phyloP scores from a whole-genome alignment of 1,140 invertebrate species.

The Venustaconcha ellipsiformis region DNA sequence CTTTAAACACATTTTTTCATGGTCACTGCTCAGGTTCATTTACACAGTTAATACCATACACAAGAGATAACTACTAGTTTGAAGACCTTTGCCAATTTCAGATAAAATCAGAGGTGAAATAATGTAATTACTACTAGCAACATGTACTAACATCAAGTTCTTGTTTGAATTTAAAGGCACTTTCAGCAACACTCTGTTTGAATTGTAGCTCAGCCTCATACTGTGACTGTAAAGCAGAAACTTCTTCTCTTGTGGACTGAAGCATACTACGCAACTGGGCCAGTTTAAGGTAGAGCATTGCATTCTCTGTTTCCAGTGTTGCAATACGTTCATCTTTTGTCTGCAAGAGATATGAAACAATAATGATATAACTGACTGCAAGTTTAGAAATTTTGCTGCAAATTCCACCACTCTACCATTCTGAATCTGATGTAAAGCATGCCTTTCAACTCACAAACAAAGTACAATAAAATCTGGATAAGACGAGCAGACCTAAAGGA shows the following conservation, averaged over 20 bases:
- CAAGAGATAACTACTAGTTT: too few relatives aligned
- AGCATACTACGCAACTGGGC: conserved; percentile 56
- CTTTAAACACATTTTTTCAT: too few relatives aligned
- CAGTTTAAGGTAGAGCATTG: conserved; percentile 63
- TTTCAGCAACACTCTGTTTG: conserved; percentile 36
- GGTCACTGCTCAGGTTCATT: too few relatives aligned
- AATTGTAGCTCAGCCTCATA: conserved; percentile 46
- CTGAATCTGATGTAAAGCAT: neutral
- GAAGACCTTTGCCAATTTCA: too few relatives aligned
- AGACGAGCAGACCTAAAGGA: neutral
- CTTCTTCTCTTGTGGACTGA: conserved; percentile 40
- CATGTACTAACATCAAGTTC: conserved; percentile 44
- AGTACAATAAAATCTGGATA: neutral
- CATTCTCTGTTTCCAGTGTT: conserved; percentile 63
- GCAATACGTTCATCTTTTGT: conserved; percentile 58
- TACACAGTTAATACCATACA: too few relatives aligned
- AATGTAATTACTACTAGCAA: neutral
- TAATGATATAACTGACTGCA: neutral
- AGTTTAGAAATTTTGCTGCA: neutral
- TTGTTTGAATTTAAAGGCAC: conserved; percentile 43
- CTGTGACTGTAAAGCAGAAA: conserved; percentile 27
- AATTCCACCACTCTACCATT: neutral
- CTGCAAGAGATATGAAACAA: conserved; percentile 32
- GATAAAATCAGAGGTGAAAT: neutral
- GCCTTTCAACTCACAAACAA: neutral